A percentile compares a stretch with the other conserved stretches of the same genome.
phyloP scores from a whole-genome alignment of 2,113 vertebrate species.

The Ammodytes marinus region DNA sequence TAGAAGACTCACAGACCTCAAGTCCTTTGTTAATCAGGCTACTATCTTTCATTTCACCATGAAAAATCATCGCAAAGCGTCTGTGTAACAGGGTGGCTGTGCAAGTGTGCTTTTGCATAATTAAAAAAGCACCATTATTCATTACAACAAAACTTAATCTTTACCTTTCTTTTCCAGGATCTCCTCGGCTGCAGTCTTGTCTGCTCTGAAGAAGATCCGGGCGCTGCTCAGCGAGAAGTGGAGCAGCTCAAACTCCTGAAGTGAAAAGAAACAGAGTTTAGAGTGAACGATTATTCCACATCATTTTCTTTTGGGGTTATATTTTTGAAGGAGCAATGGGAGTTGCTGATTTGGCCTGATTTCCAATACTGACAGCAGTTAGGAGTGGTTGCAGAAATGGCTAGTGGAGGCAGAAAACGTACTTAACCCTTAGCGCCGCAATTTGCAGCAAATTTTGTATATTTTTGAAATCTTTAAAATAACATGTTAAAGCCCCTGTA shows the following conservation, averaged over 20 bases:
- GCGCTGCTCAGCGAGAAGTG: slow-evolving; percentile 98
- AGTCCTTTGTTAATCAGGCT: not conserved
- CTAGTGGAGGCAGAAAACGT: not conserved
- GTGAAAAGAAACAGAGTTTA: slow-evolving; percentile 5
- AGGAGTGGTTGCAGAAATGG: not conserved
- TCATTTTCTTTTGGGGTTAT: not conserved
- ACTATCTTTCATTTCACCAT: not conserved
- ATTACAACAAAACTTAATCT: slow-evolving; percentile 79
- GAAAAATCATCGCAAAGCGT: slow-evolving; percentile 28
- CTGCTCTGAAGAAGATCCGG: slow-evolving; percentile 98
- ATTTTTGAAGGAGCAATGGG: too few species aligned
- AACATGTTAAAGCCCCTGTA: too few species aligned
- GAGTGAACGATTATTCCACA: not conserved
- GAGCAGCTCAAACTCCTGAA: slow-evolving; percentile 97
- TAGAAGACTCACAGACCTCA: not conserved
- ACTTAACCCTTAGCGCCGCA: not conserved
- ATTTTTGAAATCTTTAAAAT: too few species aligned
- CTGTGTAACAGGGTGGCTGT: not conserved
- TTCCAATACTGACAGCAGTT: not conserved
- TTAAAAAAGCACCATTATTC: slow-evolving; percentile 36
- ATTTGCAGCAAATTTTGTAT: not conserved
- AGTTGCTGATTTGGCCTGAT: not conserved
- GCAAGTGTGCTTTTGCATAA: slow-evolving; percentile 34
- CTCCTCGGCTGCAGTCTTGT: slow-evolving; percentile 98
- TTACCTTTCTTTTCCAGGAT: slow-evolving; percentile 96